Base-by-base conservation (phyloP, 64 coral and sea anemone genomes). In the Montipora capricornis region DNA sequence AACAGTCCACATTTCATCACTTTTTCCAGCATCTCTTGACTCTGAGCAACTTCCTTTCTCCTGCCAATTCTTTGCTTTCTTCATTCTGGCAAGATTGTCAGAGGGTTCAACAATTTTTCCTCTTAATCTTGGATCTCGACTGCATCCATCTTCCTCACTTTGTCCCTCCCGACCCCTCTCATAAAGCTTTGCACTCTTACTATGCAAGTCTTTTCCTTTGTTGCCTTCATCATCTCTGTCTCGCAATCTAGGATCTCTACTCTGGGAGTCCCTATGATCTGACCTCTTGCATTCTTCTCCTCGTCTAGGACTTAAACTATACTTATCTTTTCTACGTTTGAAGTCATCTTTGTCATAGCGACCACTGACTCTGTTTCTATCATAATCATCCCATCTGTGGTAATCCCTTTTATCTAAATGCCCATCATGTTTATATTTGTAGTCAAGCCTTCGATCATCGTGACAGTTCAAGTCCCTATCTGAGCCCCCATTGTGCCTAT, bases 221-320 rank as follows among this genome's bases (percentile, higher is more conserved):
- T 37, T 47, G 47, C 62, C 68, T n/a, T 86, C 82, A 86, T 45
- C 22, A 49, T 86, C 66, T 73, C 47, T 86, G 8, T 86, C 82
- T 15, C 82, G 46, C 44, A 86, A 11, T 14, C 82, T 86, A 22
- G 82, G 82, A 71, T 86, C 82, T 12, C 82, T 69, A 22, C 9
- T 69, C 20, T 64, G 16, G 17, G 19, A 48, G 4, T 86, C 76
- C 16, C 46, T 78, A 12, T 48, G 14, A 78, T 78, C 82, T 19
- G 82, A 48, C 64, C 66, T 22, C 49, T 64, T 86, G 47, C 37
- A 68, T 0, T 97, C 96, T 4, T 97, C 96, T 75, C 77, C 58
- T 91, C 95, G 94, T 58, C 85, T 88, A 24, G 93, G 93, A 95
- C 96, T 95, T 77, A 88, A 84, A 47, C 83, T 94, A 47, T 88